Evolutionary conservation across 2,888 invertebrate species (phyloP).

Genomic region (Hemistola chrysoprasaria): DNA sequence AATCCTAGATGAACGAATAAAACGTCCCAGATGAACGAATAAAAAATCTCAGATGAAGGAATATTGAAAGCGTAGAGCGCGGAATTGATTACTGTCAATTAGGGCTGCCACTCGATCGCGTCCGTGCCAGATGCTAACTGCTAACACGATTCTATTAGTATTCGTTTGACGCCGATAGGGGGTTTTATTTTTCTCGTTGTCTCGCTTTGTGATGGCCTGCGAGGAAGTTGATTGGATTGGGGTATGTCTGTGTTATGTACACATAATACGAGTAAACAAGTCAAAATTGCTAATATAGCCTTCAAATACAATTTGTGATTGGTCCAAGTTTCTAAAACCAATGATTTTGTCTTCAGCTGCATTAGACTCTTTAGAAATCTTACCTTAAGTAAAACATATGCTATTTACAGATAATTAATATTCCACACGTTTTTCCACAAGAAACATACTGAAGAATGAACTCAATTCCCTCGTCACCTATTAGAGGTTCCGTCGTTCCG

Average conservation of each 20-base stretch:
- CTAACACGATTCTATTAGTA: conserved; percentile 50
- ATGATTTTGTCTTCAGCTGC: no score
- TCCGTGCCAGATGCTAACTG: conserved; percentile 70
- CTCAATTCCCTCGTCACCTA: conserved; percentile 45
- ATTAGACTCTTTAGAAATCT: conserved; percentile 11
- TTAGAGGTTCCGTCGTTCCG: conserved; percentile 50
- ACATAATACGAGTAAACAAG: no score
- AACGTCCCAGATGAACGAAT: conserved; percentile 37
- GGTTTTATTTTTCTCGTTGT: conserved; percentile 32
- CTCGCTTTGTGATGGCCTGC: conserved; percentile 18
- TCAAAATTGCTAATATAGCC: no score
- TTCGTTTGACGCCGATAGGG: conserved; percentile 28
- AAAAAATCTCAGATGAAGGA: conserved; percentile 63
- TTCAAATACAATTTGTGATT: no score
- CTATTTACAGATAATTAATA: conserved; percentile 32
- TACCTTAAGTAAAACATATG: no score
- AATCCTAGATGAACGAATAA: conserved; percentile 68
- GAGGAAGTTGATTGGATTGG: conserved; percentile 25
- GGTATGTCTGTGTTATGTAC: conserved; percentile 11
- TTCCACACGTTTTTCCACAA: background rate
- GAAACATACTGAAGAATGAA: conserved; percentile 21
- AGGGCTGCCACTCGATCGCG: conserved; percentile 60
- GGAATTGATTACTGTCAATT: conserved; percentile 82
- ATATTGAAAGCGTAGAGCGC: conserved; percentile 76
- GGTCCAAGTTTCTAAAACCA: no score